Base-by-base conservation (phyloP, 2,888 invertebrate species). In the Tachina grossa region DNA sequence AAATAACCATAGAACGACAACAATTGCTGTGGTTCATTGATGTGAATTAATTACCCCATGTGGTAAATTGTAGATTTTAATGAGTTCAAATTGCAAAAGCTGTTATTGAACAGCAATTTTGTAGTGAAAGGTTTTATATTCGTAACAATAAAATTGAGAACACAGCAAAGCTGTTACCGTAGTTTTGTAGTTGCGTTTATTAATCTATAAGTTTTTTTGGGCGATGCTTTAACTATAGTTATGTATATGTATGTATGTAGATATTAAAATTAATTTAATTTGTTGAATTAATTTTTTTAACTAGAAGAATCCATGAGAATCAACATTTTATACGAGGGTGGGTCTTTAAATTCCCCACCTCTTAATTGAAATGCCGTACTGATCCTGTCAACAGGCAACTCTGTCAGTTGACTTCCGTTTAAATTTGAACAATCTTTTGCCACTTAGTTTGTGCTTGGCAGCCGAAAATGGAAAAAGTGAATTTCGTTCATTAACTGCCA, bases 41-140 rank as follows among this genome's bases (percentile, higher is more conserved):
- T 76, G 39, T 47, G 53, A 41, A 85, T 80, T 79, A 85, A 83
- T 76, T 65, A 72, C 68, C 83, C 13, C 85, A 66, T 83, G 83
- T 55, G 83, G 83, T 57, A 39, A 45, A 51, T n/a, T n/a, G 53
- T 71, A 16, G 65, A 71, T 80, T 75, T 80, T 66, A 80, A 84
- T 79, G 80, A 66, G 66, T 76, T 71, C 10, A 76, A 75, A 71
- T 71, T 84, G 57, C 47, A 59, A 68, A 68, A 57, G 57, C 63
- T 69, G 71, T 39, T 71, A 43, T 51, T 68, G 69, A 47, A 69
- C 66, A 49, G n/a, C 53, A 68, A 45, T 65, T 65, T 57, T 51
- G 13, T 71, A n/a, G 59, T 49, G 53, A 45, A 22, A 13, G 43
- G 53, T 69, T 51, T 51, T 19, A 53, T 49, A 31, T 4, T 31